Evolutionary conservation across 92 coral and sea anemone species (phyloP).

Genomic region (Blastomussa wellsi): DNA sequence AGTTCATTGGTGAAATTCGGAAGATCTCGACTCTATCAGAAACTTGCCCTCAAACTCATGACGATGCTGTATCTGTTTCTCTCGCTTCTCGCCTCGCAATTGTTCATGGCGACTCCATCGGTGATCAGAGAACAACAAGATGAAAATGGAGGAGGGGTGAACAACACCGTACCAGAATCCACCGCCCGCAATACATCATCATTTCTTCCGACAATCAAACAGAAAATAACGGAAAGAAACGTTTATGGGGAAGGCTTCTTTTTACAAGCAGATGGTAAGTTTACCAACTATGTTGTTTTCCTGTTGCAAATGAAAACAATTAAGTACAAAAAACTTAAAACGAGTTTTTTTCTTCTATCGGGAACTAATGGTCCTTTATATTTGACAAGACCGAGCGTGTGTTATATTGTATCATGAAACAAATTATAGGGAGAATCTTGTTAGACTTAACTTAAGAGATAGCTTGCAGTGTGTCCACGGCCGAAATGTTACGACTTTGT

Average conservation of each 20-base stretch:
- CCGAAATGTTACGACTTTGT: too few species aligned
- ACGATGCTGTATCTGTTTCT: background rate
- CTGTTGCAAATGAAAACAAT: background rate
- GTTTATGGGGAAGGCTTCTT: background rate
- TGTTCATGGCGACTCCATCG: background rate
- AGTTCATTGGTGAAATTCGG: background rate
- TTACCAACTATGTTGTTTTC: background rate
- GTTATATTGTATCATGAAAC: background rate
- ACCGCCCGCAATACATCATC: background rate
- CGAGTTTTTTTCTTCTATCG: too few species aligned
- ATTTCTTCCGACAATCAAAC: background rate
- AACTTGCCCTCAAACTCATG: too few species aligned
- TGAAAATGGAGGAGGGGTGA: background rate
- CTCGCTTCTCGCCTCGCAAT: conserved; percentile 11
- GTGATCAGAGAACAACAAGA: background rate
- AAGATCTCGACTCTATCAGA: background rate
- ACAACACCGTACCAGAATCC: background rate
- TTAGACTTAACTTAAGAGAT: too few species aligned
- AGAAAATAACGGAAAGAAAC: background rate
- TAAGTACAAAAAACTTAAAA: too few species aligned
- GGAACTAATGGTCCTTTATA: background rate
- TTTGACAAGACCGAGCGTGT: background rate
- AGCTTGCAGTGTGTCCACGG: too few species aligned
- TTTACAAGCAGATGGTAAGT: background rate
- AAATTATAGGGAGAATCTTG: background rate